A percentile compares a stretch with the other conserved stretches of the same genome.
Evolutionary conservation across 2,797 vertebrate species (phyloP).

Genomic region (Philypnodon macrostomus): DNA sequence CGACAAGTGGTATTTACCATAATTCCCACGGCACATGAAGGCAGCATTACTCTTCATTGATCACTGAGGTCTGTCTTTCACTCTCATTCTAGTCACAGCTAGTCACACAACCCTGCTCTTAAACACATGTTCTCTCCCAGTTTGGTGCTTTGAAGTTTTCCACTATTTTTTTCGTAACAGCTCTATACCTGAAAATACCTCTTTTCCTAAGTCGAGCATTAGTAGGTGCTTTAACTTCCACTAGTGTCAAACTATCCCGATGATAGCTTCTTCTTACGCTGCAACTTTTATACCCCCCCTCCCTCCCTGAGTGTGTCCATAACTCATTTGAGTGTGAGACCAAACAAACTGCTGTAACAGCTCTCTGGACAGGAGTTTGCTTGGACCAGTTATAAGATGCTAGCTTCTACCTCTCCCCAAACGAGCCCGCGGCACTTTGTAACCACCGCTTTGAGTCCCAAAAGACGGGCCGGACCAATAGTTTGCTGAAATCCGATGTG

Average conservation of each 20-base stretch:
- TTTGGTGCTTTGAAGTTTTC: conserved; percentile 23
- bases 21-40: no score
- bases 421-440: conserved; percentile 88
- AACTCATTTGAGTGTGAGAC: conserved; percentile 88
- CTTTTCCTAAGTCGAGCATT: conserved; percentile 28
- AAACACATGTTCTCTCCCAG: conserved; percentile 2
- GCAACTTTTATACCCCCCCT: conserved; percentile 52
- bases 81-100: not conserved
- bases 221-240: conserved; percentile 31
- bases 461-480: conserved; percentile 86
- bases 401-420: conserved; percentile 73
- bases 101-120: not conserved
- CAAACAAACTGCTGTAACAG: conserved; percentile 86
- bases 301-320: conserved; percentile 69
- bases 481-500: conserved; percentile 92
- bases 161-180: conserved; percentile 9
- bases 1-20: no score
- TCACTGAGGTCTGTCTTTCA: not conserved
- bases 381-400: conserved; percentile 91
- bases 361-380: conserved; percentile 89
- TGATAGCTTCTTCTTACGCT: conserved; percentile 47
- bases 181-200: conserved; percentile 23
- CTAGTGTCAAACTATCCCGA: conserved; percentile 36
- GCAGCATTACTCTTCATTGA: not conserved
- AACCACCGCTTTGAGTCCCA: conserved; percentile 94